phyloP scores from a whole-genome alignment of 2,113 vertebrate species.

The Lamprologus sp. region DNA sequence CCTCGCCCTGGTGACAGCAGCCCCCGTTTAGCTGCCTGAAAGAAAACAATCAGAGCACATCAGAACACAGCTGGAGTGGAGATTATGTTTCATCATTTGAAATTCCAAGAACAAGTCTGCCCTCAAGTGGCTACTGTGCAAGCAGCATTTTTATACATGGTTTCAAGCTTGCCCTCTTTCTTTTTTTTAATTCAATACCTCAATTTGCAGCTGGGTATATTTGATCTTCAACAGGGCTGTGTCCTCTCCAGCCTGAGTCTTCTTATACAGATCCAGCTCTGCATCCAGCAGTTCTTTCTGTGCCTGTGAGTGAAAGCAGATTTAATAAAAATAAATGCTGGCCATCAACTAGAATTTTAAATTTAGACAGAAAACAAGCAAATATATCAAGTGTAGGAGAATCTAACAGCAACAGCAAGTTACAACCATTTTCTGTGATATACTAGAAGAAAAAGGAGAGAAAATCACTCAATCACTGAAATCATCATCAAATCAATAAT shows the following conservation, averaged over 20 bases:
- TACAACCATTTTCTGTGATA: not conserved
- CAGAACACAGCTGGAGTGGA: not conserved
- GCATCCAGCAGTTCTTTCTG: conserved; percentile 94
- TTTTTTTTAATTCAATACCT: conserved; percentile 65
- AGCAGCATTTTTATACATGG: not conserved
- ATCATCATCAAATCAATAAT: not conserved
- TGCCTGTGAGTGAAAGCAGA: conserved; percentile 65
- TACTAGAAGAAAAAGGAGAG: not conserved
- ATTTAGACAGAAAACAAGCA: not conserved
- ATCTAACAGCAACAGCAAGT: not conserved
- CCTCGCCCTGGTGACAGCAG: conserved; percentile 84
- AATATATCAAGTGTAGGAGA: not conserved
- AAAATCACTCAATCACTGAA: not conserved
- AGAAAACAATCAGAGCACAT: not conserved
- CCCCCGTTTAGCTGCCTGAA: conserved; percentile 90
- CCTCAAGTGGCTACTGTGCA: not conserved
- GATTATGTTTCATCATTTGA: not conserved
- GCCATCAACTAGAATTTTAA: not conserved
- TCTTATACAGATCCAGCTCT: conserved; percentile 94
- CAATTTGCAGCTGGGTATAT: conserved; percentile 91
- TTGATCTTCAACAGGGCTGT: conserved; percentile 87
- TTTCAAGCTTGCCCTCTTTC: not conserved
- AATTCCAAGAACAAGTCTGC: not conserved
- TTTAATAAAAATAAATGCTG: not conserved
- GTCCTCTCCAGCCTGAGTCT: conserved; percentile 93